Base-by-base conservation (phyloP, 2,797 vertebrate species). In the Pangasius djambal region DNA sequence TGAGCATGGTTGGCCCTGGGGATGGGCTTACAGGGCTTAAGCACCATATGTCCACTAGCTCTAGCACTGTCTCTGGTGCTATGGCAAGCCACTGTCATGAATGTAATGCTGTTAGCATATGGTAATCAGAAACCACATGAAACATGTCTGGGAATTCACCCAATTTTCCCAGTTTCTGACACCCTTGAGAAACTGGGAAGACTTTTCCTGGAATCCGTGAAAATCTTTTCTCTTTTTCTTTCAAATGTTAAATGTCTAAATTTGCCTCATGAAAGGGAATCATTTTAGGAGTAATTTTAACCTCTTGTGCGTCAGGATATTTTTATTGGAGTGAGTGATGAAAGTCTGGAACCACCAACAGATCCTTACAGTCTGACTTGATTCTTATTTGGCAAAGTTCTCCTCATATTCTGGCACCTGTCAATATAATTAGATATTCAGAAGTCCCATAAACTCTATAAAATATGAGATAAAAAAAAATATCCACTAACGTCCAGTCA, bases 11-110 rank as follows among this genome's bases (percentile, higher is more conserved):
- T 70, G 65, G 63, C 48, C 63, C 6, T 13, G 18, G 16, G 44
- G 44, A 85, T 85, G 28, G n/a, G n/a, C n/a, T 85, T 85, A 69
- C 44, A 52, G n/a, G n/a, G 83, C 31, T 70, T 85, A 52, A 55
- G 18, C n/a, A 25, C 65, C 65, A 85, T 70, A 85, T 85, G n/a
- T 28, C 18, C 20, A 34, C n/a, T 70, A 20, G 20, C 18, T 67
- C 61, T 25, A 85, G 63, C 63, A 52, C 63, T 0, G 28, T 52
- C 63, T 50, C 83, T 37, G 2, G 65, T 85, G 83, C n/a, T 10
- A 34, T 55, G 48, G 48, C 65, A 85, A 52, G 83, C 9, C 65
- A 69, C 48, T 15, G n/a, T 70, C 83, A 37, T 25, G 65, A 70
- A 70, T 70, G 31, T 55, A 70, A 52, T 55, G 18, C 48, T 85